phyloP scores from a whole-genome alignment of 2,113 vertebrate genomes.

The Pterophyllum scalare region DNA sequence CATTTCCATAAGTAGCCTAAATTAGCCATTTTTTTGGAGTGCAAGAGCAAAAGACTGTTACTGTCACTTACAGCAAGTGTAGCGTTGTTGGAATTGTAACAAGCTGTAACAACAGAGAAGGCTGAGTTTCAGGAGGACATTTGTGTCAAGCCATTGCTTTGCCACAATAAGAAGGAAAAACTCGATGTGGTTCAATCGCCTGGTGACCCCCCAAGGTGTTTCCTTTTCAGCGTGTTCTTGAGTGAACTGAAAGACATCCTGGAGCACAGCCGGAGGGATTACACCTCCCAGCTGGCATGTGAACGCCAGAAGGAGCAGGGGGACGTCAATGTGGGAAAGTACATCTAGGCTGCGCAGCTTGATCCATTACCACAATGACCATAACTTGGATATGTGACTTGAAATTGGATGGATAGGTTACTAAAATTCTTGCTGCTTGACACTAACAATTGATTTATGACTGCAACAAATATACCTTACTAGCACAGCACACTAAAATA shows the following conservation, averaged over 20 bases:
- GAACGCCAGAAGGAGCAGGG: slow-evolving; percentile 14
- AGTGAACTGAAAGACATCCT: slow-evolving; percentile 16
- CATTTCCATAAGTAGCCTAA: not conserved
- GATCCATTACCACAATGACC: slow-evolving; percentile 2
- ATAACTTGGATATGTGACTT: slow-evolving; percentile 12
- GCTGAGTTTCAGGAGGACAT: not conserved
- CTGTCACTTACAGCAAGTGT: not conserved
- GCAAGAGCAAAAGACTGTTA: not conserved
- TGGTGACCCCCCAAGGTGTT: not conserved
- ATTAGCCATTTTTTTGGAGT: not conserved
- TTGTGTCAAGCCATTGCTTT: not conserved
- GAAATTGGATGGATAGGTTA: not conserved
- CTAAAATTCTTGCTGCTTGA: not conserved
- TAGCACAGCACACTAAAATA: not conserved
- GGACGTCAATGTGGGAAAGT: slow-evolving; percentile 5
- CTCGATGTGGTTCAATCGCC: not conserved
- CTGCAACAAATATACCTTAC: not conserved
- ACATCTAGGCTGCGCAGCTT: slow-evolving; percentile 8
- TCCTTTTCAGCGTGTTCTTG: slow-evolving; percentile 12
- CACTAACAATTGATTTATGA: not conserved
- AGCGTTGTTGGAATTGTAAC: not conserved
- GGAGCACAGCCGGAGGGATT: slow-evolving; percentile 33
- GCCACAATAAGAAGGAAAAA: not conserved
- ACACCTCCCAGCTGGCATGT: slow-evolving; percentile 29
- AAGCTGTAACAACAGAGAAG: not conserved